Conservation (phyloP, 2,888 invertebrate genomes). For the Lithosia quadra region DNA sequence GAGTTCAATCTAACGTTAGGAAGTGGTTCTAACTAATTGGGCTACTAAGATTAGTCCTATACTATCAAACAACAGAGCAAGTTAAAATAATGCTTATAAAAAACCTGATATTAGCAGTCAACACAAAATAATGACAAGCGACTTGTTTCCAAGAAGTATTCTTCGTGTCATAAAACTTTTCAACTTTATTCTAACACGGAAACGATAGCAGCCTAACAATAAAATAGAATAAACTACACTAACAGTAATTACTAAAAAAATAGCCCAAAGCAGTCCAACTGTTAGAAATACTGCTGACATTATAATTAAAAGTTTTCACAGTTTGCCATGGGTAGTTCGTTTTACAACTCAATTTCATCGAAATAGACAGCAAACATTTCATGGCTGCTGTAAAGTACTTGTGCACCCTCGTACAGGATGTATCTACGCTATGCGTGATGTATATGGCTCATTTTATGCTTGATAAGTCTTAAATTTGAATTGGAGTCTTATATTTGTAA, state of each 20-base stretch:
- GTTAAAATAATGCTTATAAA: too few relatives aligned
- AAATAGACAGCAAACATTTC: conserved; percentile 41
- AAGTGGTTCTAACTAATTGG: too few relatives aligned
- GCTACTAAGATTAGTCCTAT: too few relatives aligned
- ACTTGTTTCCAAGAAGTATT: not conserved
- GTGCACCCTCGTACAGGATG: conserved; percentile 27
- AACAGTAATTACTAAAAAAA: conserved; percentile 17
- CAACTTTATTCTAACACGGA: conserved; percentile 7
- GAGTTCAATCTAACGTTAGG: too few relatives aligned
- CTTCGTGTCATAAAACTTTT: not conserved
- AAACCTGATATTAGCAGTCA: too few relatives aligned
- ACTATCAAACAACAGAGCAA: too few relatives aligned
- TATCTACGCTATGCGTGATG: not conserved
- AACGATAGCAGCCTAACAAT: not conserved
- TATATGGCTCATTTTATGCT: not conserved
- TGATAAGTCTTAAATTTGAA: not conserved
- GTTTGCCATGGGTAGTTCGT: conserved; percentile 35
- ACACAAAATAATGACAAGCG: not conserved
- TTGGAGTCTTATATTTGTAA: not conserved
- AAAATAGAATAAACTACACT: not conserved
- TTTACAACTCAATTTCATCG: conserved; percentile 44
- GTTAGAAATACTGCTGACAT: conserved; percentile 29
- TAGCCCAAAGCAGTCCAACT: conserved; percentile 8
- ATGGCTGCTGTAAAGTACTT: conserved; percentile 31
- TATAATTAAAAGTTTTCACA: conserved; percentile 47